A percentile compares a stretch with the other conserved stretches of the same genome.
These are phyloP conservation scores for Chymomyza fuscimana DNA, from an alignment of 2,888 invertebrate genomes.

Conservation along the genomic window DNA sequence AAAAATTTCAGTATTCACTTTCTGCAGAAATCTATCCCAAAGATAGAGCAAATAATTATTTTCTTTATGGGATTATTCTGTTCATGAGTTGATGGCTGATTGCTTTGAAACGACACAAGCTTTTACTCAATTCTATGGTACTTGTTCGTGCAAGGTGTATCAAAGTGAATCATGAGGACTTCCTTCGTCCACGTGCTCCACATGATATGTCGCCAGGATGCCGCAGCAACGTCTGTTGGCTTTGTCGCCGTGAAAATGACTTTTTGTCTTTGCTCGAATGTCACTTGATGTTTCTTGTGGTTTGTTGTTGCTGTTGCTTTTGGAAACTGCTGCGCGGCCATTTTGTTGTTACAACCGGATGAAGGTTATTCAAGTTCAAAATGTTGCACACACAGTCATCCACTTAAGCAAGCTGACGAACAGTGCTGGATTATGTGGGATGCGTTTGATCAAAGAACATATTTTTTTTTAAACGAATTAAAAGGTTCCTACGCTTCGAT, in stretches of 20 bases:
- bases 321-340: slow-evolving; percentile 56
- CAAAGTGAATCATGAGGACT: not conserved
- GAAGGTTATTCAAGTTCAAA: slow-evolving; percentile 66
- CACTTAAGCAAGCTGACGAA: not conserved
- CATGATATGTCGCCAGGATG: not conserved
- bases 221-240: not conserved
- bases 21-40: no score
- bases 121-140: no score
- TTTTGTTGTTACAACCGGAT: slow-evolving; percentile 46
- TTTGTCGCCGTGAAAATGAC: slow-evolving; percentile 68
- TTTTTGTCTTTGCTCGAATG: slow-evolving; percentile 73
- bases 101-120: no score
- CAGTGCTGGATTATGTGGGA: no score
- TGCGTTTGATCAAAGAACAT: no score
- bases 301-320: slow-evolving; percentile 10
- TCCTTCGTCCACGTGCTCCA: not conserved
- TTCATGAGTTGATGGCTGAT: no score
- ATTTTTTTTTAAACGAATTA: no score
- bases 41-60: no score
- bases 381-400: slow-evolving; percentile 13
- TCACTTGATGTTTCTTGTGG: slow-evolving; percentile 62
- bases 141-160: not conserved
- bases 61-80: no score
- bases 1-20: no score
- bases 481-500: no score